phyloP scores from a whole-genome alignment of 2,888 invertebrate genomes.

The Pyrrhia umbra region DNA sequence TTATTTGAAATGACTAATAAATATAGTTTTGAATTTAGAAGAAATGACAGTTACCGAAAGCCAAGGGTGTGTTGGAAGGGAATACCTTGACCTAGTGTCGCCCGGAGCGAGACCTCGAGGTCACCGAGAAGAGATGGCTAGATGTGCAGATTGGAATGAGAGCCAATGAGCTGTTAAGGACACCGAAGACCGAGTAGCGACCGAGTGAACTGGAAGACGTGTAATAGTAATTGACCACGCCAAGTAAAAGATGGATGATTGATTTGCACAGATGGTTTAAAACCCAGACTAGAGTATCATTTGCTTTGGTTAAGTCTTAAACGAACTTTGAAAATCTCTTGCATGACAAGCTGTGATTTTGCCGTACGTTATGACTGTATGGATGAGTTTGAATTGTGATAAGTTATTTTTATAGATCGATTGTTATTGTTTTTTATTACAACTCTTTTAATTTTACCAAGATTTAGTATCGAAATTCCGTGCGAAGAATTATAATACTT shows the following conservation, averaged over 20 bases:
- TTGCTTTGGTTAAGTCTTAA: neutral
- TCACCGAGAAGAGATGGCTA: conserved; percentile 20
- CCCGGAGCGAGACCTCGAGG: conserved; percentile 31
- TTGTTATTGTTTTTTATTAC: too few relatives aligned
- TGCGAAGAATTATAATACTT: too few relatives aligned
- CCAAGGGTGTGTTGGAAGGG: conserved; percentile 5
- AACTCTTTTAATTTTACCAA: too few relatives aligned
- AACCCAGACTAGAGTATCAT: neutral
- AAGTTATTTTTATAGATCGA: too few relatives aligned
- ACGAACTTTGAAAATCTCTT: neutral
- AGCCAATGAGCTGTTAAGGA: conserved; percentile 45
- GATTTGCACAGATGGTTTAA: neutral
- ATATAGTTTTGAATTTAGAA: neutral
- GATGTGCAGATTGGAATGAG: conserved; percentile 24
- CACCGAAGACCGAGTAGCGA: conserved; percentile 20
- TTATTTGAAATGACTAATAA: neutral
- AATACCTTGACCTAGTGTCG: conserved; percentile 50
- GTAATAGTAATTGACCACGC: conserved; percentile 7
- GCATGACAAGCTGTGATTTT: too few relatives aligned
- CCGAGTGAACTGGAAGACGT: conserved; percentile 28
- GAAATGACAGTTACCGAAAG: neutral
- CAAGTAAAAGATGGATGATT: conserved; percentile 1
- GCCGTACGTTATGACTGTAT: too few relatives aligned
- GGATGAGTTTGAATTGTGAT: too few relatives aligned
- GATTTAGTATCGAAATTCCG: too few relatives aligned